Evolutionary conservation across 2,888 invertebrate genomes (phyloP).

Genomic region (Reticulitermes lucifugus): DNA sequence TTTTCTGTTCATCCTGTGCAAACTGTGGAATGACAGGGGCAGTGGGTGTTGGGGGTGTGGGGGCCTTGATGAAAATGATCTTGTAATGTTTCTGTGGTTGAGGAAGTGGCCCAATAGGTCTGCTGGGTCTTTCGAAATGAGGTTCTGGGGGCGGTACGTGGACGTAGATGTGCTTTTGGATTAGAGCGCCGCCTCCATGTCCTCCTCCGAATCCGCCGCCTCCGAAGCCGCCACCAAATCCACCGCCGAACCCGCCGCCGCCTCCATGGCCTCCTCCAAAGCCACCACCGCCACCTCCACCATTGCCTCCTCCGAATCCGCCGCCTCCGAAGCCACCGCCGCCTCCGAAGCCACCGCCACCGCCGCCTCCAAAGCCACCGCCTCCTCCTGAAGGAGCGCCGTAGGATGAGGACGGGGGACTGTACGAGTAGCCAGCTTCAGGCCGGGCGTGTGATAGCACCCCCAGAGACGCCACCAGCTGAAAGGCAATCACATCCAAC

Average conservation of each 20-base stretch:
- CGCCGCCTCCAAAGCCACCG: conserved; percentile 58
- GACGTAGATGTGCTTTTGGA: conserved; percentile 90
- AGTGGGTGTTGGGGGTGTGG: conserved; percentile 84
- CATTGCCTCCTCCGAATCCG: conserved; percentile 55
- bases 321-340: conserved; percentile 47
- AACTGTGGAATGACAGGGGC: conserved; percentile 84
- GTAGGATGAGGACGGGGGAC: conserved; percentile 50
- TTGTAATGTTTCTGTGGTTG: conserved; percentile 91
- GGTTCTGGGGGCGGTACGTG: conserved; percentile 91
- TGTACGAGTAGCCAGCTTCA: conserved; percentile 53
- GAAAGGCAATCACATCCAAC: conserved; percentile 3
- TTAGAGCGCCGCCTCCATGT: conserved; percentile 64
- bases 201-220: conserved; percentile 34
- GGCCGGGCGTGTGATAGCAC: conserved; percentile 56
- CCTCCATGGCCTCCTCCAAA: conserved; percentile 52
- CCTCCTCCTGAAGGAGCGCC: conserved; percentile 55
- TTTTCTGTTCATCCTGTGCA: conserved; percentile 84
- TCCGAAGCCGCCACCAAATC: conserved; percentile 46
- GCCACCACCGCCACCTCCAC: conserved; percentile 59
- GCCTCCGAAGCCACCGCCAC: conserved; percentile 45
- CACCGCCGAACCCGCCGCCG: conserved; percentile 50
- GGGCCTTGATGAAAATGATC: conserved; percentile 93
- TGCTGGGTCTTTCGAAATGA: conserved; percentile 73
- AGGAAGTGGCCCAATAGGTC: conserved; percentile 74
- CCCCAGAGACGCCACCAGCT: conserved; percentile 56